Base-by-base conservation (phyloP, 2,113 vertebrate genomes). In the Callipepla squamata region DNA sequence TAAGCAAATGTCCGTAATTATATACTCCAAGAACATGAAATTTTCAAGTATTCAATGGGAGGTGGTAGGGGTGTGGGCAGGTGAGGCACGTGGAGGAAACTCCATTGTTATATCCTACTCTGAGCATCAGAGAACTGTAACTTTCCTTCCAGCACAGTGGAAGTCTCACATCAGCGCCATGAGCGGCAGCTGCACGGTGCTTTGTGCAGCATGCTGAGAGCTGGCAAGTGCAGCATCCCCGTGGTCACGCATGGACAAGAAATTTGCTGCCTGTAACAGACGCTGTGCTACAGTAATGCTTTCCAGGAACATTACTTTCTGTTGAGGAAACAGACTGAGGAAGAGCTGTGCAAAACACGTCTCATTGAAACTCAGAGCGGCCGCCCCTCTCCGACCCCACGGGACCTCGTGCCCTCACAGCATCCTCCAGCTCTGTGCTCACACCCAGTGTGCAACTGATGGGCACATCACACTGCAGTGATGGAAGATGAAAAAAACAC, bases 171-270 rank as follows among this genome's bases (percentile, higher is more conserved):
- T 12, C 4, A 5, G 16, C 50, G 76, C 28, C 3, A 57, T 0
- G 2, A 38, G 42, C 16, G 16, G 44, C 44, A 18, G 50, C 26
- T 7, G 7, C 7, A 19, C 14, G 30, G 10, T 17, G 38, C 40
- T 59, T 25, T 4, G 21, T 23, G 4, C 2, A 2, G 19, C 25
- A 3, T 1, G 13, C 13, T 0, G 0, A 14, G 57, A 32, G n/a
- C 23, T 18, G 25, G 58, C 65, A 21, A n/a, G 12, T 6, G 19
- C n/a, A n/a, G 16, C n/a, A 13, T 28, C 68, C n/a, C 4, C 9
- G 25, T 28, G 44, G 36, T 14, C 20, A n/a, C 2, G 13, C 57
- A 38, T 3, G 0, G 20, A 66, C 9, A 32, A 30, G 59, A 34
- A 32, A 42, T 19, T n/a, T 13, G 20, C 40, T 53, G 59, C 53